These are phyloP conservation scores for Leptinotarsa peninsularis DNA, from an alignment of 2,888 invertebrate genomes.

Conservation along the genomic window DNA sequence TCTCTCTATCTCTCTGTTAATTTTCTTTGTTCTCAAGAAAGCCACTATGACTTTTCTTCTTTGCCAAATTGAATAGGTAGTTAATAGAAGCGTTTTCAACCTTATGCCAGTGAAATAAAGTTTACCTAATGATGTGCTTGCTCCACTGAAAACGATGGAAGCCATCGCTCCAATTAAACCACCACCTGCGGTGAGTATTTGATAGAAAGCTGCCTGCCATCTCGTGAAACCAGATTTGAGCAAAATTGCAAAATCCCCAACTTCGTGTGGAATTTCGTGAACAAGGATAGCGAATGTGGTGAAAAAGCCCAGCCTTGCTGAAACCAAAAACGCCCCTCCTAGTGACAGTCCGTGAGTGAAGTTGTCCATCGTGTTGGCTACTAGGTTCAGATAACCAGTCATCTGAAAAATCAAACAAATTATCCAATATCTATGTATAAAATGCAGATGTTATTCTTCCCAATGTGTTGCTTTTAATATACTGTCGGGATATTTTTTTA, in stretches of 20 bases:
- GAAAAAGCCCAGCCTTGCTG: slow-evolving; percentile 87
- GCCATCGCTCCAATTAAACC: slow-evolving; percentile 90
- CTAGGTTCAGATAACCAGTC: slow-evolving; percentile 91
- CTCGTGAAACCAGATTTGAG: slow-evolving; percentile 91
- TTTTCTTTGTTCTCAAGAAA: too few species aligned
- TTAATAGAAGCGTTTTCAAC: not conserved
- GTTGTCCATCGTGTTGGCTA: slow-evolving; percentile 98
- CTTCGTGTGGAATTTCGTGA: slow-evolving; percentile 98
- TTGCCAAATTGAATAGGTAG: not conserved
- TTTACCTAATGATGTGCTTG: slow-evolving; percentile 81
- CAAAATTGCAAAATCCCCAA: slow-evolving; percentile 98
- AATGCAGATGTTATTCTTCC: not conserved
- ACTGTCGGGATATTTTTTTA: too few species aligned
- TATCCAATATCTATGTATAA: not conserved
- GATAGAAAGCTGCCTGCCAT: slow-evolving; percentile 95
- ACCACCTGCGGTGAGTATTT: slow-evolving; percentile 89
- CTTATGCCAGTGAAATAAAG: slow-evolving; percentile 24
- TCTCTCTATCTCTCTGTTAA: too few species aligned
- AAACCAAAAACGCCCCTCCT: slow-evolving; percentile 96
- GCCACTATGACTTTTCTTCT: too few species aligned
- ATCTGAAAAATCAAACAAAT: slow-evolving; percentile 11
- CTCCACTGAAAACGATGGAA: slow-evolving; percentile 86
- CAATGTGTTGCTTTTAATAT: not conserved
- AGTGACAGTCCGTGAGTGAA: slow-evolving; percentile 98
- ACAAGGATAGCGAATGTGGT: slow-evolving; percentile 95